Evolutionary conservation across 2,888 invertebrate genomes (phyloP).

Genomic region (Pachydiplax longipennis): DNA sequence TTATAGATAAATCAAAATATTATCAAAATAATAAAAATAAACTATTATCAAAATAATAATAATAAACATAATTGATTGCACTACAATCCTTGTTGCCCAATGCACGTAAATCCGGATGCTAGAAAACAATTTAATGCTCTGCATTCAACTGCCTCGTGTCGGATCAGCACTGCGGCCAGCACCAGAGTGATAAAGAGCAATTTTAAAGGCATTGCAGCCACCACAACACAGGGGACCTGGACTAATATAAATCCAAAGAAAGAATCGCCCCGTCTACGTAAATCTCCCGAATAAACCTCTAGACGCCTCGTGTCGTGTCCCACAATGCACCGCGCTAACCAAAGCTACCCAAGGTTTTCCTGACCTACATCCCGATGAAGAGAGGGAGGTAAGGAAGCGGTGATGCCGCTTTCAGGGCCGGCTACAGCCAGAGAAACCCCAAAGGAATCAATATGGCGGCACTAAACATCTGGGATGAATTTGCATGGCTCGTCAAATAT

Average conservation of each 20-base stretch:
- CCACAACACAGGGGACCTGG: neutral
- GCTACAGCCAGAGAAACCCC: neutral
- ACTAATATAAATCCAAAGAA: neutral
- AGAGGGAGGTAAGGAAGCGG: neutral
- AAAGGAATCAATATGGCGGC: neutral
- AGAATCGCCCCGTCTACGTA: neutral
- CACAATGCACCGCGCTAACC: constrained; percentile 24
- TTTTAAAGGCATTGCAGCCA: neutral
- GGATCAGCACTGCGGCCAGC: no score
- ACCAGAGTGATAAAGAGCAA: no score
- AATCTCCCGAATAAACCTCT: neutral
- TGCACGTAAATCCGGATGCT: no score
- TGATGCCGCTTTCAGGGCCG: neutral
- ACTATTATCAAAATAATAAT: no score
- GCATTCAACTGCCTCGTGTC: no score
- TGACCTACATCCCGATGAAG: constrained; percentile 1
- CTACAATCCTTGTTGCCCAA: no score
- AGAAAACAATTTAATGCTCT: no score
- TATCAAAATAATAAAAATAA: no score
- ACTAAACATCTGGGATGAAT: no score
- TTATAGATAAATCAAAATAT: no score
- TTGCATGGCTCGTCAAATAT: no score
- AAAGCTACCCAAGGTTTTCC: constrained; percentile 26
- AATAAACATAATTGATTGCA: no score
- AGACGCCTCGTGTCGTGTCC: constrained; percentile 5